Evolutionary conservation across 2,888 invertebrate species (phyloP), one percentile per base, ranked within the genome.

Genomic region (Parascotia fuliginaria): DNA sequence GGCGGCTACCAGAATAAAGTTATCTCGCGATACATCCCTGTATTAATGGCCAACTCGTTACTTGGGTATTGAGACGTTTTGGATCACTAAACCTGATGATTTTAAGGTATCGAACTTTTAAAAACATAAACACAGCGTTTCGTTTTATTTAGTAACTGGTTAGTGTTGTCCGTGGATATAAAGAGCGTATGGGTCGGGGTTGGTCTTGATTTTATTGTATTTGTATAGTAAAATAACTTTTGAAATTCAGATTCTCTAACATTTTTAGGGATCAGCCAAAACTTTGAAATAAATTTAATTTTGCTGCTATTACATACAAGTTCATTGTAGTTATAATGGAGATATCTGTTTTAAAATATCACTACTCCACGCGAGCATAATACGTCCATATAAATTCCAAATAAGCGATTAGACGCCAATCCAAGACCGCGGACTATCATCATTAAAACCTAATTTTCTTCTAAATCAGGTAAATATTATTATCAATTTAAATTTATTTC

Each of bases 1-100:
- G 89, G 75, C 89, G 86, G 91, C 91, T 92, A 91, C 92, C 91
- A 92, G 89, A 90, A 91, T 91, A 89, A 91, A 91, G 91, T 89
- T 91, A 92, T 91, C 91, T 89, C 75, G 81, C 88, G 89, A 91
- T 90, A 90, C 89, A 91, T 90, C 89, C 90, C 88, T 76, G 85
- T 89, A 92, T 91, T 91, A 89, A 92, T 92, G 89, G 85, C 80
- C 85, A 89, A 88, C 89, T 91, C 89, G 89, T 92, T 92, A 92
- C 89, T 89, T 85, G 87, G 83, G 83, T 89, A 92, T 91, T 92
- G 88, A 92, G 89, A 89, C 79, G 87, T 90, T 85, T 83, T 54
- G 79, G 83, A 85, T 83, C 83, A 83, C 75, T 77, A 71, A 72
- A 70, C 61, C 62, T 81, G 82, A 85, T 83, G 83, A 81, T 84